These are phyloP conservation scores for Adrianichthys oophorus DNA, from an alignment of 2,797 vertebrate genomes.

Conservation along the genomic window DNA sequence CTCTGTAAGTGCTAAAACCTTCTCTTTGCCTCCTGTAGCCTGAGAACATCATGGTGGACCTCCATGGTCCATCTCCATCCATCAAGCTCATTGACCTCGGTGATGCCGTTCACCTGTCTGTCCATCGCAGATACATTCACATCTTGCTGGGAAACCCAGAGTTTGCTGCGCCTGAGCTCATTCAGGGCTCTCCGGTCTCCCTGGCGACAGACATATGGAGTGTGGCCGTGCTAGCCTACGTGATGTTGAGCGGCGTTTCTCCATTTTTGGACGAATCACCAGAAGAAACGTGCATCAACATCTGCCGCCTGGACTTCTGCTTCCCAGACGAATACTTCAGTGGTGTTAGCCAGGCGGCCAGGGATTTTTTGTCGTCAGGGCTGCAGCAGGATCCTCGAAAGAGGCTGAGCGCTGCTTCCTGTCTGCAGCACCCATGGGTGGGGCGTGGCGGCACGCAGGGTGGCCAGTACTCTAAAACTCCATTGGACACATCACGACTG, in stretches of 20 bases:
- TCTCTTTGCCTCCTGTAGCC: slow-evolving; percentile 75
- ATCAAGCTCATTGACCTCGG: slow-evolving; percentile 94
- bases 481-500: slow-evolving; percentile 90
- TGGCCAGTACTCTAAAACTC: slow-evolving; percentile 89
- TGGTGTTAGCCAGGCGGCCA: slow-evolving; percentile 88
- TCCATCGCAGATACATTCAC: slow-evolving; percentile 91
- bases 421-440: slow-evolving; percentile 95
- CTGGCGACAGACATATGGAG: slow-evolving; percentile 94
- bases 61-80: slow-evolving; percentile 84
- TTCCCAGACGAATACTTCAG: slow-evolving; percentile 94
- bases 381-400: slow-evolving; percentile 92
- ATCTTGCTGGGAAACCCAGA: slow-evolving; percentile 95
- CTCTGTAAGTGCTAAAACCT: too few species aligned
- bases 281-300: slow-evolving; percentile 97
- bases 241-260: slow-evolving; percentile 95
- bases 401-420: slow-evolving; percentile 86
- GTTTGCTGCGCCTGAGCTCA: slow-evolving; percentile 94
- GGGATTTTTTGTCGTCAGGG: slow-evolving; percentile 87
- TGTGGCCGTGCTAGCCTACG: slow-evolving; percentile 89
- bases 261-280: slow-evolving; percentile 96
- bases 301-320: slow-evolving; percentile 95
- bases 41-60: slow-evolving; percentile 95
- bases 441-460: slow-evolving; percentile 88
- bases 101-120: slow-evolving; percentile 91
- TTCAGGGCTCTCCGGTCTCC: slow-evolving; percentile 90